Conservation (phyloP, 2,797 vertebrate species). For the Parambassis ranga region DNA sequence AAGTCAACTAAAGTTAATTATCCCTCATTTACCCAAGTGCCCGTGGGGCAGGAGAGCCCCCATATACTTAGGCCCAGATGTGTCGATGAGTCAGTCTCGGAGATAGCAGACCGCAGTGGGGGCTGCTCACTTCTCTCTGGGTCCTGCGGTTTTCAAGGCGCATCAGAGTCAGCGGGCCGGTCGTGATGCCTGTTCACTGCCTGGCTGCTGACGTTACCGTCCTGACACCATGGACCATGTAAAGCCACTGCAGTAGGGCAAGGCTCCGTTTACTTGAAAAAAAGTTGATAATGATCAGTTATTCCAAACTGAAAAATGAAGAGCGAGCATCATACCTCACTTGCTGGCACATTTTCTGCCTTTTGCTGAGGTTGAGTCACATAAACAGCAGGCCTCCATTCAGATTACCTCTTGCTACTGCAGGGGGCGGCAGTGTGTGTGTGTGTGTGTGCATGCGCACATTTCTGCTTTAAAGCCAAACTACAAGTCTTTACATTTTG, state of each 20-base stretch:
- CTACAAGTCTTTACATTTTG: constrained; percentile 41
- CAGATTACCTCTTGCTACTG: constrained; percentile 5
- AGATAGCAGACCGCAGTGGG: constrained; percentile 79
- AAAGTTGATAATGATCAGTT: constrained; percentile 34
- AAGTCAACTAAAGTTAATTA: constrained; percentile 83
- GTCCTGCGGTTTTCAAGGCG: constrained; percentile 63
- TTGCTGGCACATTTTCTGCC: constrained; percentile 8
- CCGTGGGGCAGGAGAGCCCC: constrained; percentile 65
- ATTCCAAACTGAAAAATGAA: constrained; percentile 41
- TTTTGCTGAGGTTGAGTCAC: background rate
- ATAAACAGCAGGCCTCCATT: constrained; percentile 16
- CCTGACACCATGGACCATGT: constrained; percentile 48
- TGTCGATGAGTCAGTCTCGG: constrained; percentile 78
- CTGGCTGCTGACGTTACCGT: constrained; percentile 51
- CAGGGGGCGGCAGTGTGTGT: constrained; percentile 32
- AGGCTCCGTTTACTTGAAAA: constrained; percentile 28
- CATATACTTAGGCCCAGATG: constrained; percentile 82
- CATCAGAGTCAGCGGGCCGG: constrained; percentile 55
- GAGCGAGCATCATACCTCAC: background rate
- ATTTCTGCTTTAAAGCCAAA: constrained; percentile 27
- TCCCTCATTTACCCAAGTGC: constrained; percentile 75
- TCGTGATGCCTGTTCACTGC: constrained; percentile 39
- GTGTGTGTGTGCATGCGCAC: too few relatives aligned
- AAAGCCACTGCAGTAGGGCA: constrained; percentile 23
- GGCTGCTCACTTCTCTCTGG: constrained; percentile 59